Conservation (phyloP, 2,888 invertebrate genomes). For the Cheilosia urbana region DNA sequence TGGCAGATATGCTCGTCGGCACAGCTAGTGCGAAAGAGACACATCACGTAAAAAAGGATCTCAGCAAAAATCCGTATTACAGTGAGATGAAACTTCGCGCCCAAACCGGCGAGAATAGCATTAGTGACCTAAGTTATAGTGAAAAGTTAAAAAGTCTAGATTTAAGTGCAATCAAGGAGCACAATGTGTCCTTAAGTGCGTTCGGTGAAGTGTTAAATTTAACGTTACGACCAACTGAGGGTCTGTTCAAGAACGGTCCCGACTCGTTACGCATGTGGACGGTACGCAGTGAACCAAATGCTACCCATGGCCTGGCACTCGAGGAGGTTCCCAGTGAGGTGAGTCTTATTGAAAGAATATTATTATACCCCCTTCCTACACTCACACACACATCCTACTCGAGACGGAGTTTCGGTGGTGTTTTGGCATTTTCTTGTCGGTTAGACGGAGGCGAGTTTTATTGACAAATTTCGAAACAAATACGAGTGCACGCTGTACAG, state of each 20-base stretch:
- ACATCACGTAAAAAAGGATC: slow-evolving; percentile 84
- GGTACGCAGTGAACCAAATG: slow-evolving; percentile 90
- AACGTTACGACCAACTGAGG: slow-evolving; percentile 89
- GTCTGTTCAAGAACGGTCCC: slow-evolving; percentile 89
- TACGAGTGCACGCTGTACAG: not conserved
- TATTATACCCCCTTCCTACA: slow-evolving; percentile 10
- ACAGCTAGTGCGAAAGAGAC: slow-evolving; percentile 72
- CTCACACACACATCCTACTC: slow-evolving; percentile 58
- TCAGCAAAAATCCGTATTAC: slow-evolving; percentile 83
- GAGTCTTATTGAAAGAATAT: slow-evolving; percentile 72
- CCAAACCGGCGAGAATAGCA: slow-evolving; percentile 76
- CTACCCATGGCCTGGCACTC: slow-evolving; percentile 91
- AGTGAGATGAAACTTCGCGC: slow-evolving; percentile 81
- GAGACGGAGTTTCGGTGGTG: slow-evolving; percentile 14
- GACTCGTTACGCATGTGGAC: slow-evolving; percentile 90
- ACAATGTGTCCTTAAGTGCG: slow-evolving; percentile 90
- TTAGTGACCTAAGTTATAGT: slow-evolving; percentile 76
- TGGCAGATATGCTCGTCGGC: slow-evolving; percentile 76
- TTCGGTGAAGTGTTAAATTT: slow-evolving; percentile 91
- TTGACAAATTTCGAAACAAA: slow-evolving; percentile 49
- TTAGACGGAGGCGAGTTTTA: slow-evolving; percentile 31
- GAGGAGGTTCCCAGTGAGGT: slow-evolving; percentile 87
- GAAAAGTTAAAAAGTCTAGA: slow-evolving; percentile 76
- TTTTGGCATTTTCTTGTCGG: slow-evolving; percentile 17
- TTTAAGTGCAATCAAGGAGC: slow-evolving; percentile 81